Percentiles rank a stretch among this genome's conserved stretches.
phyloP scores from a whole-genome alignment of 2,113 vertebrate species.

The Corythornis madagascariensis region DNA sequence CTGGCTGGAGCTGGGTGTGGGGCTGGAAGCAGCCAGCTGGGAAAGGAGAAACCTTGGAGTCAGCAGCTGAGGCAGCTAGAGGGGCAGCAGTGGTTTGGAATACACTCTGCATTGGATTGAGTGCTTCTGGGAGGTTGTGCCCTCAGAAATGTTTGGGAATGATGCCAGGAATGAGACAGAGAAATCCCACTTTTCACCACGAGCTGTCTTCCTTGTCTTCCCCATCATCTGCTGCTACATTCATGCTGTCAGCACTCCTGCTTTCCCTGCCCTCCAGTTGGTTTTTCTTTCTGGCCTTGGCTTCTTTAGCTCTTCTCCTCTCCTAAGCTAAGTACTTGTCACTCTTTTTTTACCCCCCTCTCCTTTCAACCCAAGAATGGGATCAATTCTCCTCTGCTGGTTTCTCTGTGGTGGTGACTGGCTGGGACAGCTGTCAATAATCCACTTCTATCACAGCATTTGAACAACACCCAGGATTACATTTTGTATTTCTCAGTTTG shows the following conservation, averaged over 20 bases:
- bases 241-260: conserved; percentile 32
- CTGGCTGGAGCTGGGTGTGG: not conserved
- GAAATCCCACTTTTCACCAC: conserved; percentile 27
- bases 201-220: not conserved
- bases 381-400: not conserved
- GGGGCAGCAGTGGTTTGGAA: not conserved
- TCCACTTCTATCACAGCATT: not conserved
- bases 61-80: not conserved
- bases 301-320: not conserved
- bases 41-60: not conserved
- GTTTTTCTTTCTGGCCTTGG: conserved; percentile 23
- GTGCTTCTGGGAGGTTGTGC: not conserved
- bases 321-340: not conserved
- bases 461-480: not conserved
- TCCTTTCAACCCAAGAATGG: not conserved
- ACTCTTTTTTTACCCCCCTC: accelerated
- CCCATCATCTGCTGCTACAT: conserved; percentile 17
- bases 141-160: not conserved
- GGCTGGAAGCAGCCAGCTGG: not conserved
- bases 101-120: not conserved
- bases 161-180: not conserved
- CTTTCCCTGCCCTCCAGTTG: not conserved
- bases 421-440: conserved; percentile 3
- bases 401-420: not conserved
- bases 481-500: not conserved